These are phyloP conservation scores for Cyrtodaria siliqua DNA, from an alignment of 2,888 invertebrate species.

Conservation along the genomic window DNA sequence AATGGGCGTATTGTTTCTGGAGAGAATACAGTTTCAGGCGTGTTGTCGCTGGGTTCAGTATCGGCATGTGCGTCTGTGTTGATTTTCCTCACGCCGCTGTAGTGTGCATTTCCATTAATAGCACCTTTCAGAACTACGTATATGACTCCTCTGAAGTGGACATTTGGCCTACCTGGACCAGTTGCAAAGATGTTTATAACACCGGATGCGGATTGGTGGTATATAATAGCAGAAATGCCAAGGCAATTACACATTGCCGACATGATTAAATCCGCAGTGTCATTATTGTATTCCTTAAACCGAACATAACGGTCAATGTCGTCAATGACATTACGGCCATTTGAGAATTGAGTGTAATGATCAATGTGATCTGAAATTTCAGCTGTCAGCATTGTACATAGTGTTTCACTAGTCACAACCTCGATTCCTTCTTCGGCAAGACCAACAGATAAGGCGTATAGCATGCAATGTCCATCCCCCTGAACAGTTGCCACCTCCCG, in stretches of 20 bases:
- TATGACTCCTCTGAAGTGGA: conserved; percentile 33
- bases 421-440: conserved; percentile 32
- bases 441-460: conserved; percentile 36
- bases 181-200: conserved; percentile 32
- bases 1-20: conserved; percentile 45
- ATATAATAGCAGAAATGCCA: conserved; percentile 40
- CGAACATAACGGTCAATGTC: conserved; percentile 41
- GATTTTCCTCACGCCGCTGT: conserved; percentile 44
- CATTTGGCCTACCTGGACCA: conserved; percentile 35
- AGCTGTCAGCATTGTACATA: conserved; percentile 33
- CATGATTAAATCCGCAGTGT: conserved; percentile 36
- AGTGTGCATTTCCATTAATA: conserved; percentile 35
- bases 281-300: conserved; percentile 43
- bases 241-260: conserved; percentile 36
- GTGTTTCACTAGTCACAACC: conserved; percentile 15
- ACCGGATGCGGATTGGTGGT: conserved; percentile 15
- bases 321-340: conserved; percentile 27
- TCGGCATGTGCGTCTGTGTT: neutral
- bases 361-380: conserved; percentile 28
- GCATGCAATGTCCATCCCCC: conserved; percentile 40
- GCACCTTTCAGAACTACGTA: conserved; percentile 43
- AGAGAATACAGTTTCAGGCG: conserved; percentile 19
- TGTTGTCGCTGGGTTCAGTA: conserved; percentile 7
- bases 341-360: conserved; percentile 38
- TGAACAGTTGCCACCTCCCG: conserved; percentile 37